These are phyloP conservation scores for Maconellicoccus hirsutus DNA, from an alignment of 1,140 invertebrate genomes.

Conservation along the genomic window DNA sequence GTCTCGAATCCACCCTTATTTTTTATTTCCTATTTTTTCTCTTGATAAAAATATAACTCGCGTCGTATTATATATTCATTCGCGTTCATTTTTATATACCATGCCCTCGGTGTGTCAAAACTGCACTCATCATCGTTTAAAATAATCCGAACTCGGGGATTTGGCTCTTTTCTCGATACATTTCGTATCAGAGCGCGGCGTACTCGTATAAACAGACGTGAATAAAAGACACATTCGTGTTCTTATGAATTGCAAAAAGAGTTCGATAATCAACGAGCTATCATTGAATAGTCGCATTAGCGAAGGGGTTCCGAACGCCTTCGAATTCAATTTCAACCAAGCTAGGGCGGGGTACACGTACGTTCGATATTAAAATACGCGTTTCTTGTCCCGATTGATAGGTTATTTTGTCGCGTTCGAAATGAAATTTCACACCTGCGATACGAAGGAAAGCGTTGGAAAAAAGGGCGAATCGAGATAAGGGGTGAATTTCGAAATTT, in stretches of 20 bases:
- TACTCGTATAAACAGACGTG: slow-evolving; percentile 7
- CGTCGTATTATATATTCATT: too few species aligned
- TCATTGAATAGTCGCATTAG: slow-evolving; percentile 2
- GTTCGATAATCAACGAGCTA: not conserved
- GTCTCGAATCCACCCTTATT: too few species aligned
- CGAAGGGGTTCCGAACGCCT: not conserved
- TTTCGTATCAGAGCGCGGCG: not conserved
- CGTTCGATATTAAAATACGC: slow-evolving; percentile 1
- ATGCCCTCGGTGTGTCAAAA: not conserved
- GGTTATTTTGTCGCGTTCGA: not conserved
- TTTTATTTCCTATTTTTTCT: too few species aligned
- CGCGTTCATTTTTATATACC: not conserved
- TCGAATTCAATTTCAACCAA: not conserved
- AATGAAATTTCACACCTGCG: not conserved
- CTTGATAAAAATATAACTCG: too few species aligned
- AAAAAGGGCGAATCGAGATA: too few species aligned
- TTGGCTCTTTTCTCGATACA: not conserved
- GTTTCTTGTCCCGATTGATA: not conserved
- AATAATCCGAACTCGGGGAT: not conserved
- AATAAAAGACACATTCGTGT: not conserved
- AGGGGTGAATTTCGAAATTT: too few species aligned
- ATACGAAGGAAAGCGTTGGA: too few species aligned
- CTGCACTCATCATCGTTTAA: slow-evolving; percentile 9
- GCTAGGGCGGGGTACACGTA: not conserved
- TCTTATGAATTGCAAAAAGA: slow-evolving; percentile 4